These are phyloP conservation scores for Anthopleura sola DNA, from an alignment of 64 coral and sea anemone genomes.

Conservation along the genomic window DNA sequence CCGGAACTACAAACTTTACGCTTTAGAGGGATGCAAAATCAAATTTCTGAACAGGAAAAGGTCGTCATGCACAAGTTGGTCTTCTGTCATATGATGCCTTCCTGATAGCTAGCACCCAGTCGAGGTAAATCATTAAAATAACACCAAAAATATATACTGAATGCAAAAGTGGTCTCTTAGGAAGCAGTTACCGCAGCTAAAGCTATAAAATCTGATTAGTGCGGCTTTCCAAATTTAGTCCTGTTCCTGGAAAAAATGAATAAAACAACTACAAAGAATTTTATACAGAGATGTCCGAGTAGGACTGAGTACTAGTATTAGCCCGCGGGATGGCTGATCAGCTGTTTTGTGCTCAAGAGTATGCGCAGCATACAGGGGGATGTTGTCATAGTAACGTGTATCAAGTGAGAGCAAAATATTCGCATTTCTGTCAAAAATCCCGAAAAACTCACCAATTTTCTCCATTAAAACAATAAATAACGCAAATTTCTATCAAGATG, in stretches of 20 bases:
- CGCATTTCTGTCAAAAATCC: constrained; percentile 5
- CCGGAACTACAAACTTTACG: background rate
- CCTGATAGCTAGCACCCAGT: background rate
- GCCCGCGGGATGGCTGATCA: background rate
- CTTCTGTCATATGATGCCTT: background rate
- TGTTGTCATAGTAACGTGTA: background rate
- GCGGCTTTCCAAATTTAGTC: background rate
- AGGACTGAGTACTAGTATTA: background rate
- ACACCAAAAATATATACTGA: background rate
- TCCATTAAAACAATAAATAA: background rate
- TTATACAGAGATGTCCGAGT: background rate
- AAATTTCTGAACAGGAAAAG: background rate
- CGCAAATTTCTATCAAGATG: background rate
- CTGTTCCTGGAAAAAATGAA: background rate
- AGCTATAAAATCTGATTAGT: background rate
- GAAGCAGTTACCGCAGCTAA: background rate
- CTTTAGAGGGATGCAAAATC: background rate
- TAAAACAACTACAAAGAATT: background rate
- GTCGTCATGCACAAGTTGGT: background rate
- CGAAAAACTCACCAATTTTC: background rate
- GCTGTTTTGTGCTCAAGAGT: background rate
- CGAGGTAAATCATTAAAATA: constrained; percentile 4
- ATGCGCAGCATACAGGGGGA: background rate
- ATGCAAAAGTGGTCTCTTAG: background rate
- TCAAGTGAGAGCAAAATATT: background rate